phyloP scores from a whole-genome alignment of 1,140 invertebrate genomes.

The Bombus haemorrhoidalis region DNA sequence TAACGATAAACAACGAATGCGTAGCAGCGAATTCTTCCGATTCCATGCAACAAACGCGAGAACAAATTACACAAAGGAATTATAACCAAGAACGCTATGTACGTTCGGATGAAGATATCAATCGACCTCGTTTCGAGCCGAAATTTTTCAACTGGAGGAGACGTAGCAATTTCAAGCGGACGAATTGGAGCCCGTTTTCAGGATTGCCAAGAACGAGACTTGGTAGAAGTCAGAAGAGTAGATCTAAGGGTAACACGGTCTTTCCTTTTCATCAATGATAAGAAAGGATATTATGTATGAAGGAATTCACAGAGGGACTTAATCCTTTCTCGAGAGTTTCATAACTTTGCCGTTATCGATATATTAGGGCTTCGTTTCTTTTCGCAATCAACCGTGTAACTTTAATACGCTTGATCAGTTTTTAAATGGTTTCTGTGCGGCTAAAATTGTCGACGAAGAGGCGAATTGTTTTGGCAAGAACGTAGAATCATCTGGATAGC shows the following conservation, averaged over 20 bases:
- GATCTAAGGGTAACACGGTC: not conserved
- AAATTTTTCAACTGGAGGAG: slow-evolving; percentile 5
- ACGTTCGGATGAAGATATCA: not conserved
- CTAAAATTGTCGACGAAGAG: not conserved
- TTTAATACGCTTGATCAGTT: too few species aligned
- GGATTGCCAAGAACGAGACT: not conserved
- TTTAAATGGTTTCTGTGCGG: too few species aligned
- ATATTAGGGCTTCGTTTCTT: too few species aligned
- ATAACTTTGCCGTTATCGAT: too few species aligned
- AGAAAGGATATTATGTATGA: not conserved
- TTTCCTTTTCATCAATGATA: slow-evolving; percentile 63
- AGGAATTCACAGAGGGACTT: not conserved
- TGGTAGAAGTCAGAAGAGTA: not conserved
- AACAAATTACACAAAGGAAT: not conserved
- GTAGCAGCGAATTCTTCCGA: too few species aligned
- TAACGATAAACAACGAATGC: not conserved
- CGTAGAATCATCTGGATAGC: not conserved
- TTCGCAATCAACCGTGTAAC: too few species aligned
- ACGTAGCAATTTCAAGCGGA: not conserved
- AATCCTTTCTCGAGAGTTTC: too few species aligned
- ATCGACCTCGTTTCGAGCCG: not conserved
- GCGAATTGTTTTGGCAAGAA: not conserved
- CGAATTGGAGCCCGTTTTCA: slow-evolving; percentile 6
- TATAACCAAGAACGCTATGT: not conserved
- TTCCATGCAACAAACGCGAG: not conserved